Evolutionary conservation across 2,888 invertebrate genomes (phyloP).

Genomic region (Acheta domesticus): DNA sequence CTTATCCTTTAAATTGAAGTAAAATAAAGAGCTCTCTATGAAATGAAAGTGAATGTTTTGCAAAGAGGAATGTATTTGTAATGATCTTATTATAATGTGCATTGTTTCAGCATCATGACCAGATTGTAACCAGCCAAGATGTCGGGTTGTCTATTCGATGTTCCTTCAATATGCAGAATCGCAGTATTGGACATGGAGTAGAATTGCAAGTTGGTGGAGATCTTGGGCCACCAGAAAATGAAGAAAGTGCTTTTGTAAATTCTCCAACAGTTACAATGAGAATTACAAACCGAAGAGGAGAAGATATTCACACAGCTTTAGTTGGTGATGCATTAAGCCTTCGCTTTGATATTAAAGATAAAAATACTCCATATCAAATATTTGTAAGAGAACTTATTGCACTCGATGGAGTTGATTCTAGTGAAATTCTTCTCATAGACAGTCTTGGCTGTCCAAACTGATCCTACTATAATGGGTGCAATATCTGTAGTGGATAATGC

Average conservation of each 20-base stretch:
- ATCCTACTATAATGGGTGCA: conserved; percentile 48
- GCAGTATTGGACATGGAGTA: conserved; percentile 48
- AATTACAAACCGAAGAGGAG: conserved; percentile 48
- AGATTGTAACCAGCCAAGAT: conserved; percentile 50
- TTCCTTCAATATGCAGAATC: conserved; percentile 49
- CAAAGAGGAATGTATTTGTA: no score
- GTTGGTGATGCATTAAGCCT: conserved; percentile 50
- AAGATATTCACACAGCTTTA: conserved; percentile 48
- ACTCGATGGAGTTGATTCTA: conserved; percentile 48
- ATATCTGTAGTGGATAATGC: conserved; percentile 39
- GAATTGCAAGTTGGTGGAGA: conserved; percentile 45
- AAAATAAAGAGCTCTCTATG: no score
- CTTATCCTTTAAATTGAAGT: no score
- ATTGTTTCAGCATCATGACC: conserved; percentile 45
- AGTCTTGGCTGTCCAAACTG: conserved; percentile 49
- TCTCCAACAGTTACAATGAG: conserved; percentile 51
- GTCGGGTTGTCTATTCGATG: conserved; percentile 50
- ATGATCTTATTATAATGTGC: not conserved
- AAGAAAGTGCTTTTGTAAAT: conserved; percentile 48
- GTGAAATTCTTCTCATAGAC: conserved; percentile 51
- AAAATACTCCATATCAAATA: conserved; percentile 49
- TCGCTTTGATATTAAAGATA: conserved; percentile 49
- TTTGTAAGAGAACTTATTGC: conserved; percentile 51
- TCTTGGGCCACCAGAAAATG: conserved; percentile 42
- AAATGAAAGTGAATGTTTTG: no score